phyloP scores from a whole-genome alignment of 2,113 vertebrate species.

The Gorsachius goisagi region DNA sequence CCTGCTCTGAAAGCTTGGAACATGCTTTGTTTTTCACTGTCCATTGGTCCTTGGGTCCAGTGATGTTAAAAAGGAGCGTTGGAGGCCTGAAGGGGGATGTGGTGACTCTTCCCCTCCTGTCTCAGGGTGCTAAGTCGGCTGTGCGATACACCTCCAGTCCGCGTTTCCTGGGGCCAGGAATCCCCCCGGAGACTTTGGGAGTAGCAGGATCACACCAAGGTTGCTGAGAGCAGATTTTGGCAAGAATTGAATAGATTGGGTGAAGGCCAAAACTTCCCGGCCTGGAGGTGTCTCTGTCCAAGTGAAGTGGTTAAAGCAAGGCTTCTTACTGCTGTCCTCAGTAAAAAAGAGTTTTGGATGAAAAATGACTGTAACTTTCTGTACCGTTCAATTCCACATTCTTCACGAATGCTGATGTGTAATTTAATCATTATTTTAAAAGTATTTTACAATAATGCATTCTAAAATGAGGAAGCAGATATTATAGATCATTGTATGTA shows the following conservation, averaged over 20 bases:
- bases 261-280: background rate
- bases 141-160: accelerated
- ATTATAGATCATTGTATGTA: background rate
- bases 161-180: background rate
- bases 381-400: background rate
- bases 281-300: background rate
- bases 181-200: background rate
- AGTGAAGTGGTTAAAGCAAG: background rate
- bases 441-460: background rate
- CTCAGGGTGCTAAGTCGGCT: background rate
- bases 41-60: background rate
- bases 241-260: background rate
- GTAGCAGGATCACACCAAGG: background rate
- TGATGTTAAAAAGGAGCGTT: background rate
- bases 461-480: conserved; percentile 6
- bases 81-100: background rate
- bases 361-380: background rate
- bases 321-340: background rate
- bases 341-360: background rate
- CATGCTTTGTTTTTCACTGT: background rate
- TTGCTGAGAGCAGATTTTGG: background rate
- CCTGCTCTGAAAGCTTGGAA: background rate
- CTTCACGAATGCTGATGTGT: background rate
- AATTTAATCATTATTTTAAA: background rate
- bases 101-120: background rate